Base-by-base conservation (phyloP, 1,140 invertebrate species). In the Ceratina japonica region DNA sequence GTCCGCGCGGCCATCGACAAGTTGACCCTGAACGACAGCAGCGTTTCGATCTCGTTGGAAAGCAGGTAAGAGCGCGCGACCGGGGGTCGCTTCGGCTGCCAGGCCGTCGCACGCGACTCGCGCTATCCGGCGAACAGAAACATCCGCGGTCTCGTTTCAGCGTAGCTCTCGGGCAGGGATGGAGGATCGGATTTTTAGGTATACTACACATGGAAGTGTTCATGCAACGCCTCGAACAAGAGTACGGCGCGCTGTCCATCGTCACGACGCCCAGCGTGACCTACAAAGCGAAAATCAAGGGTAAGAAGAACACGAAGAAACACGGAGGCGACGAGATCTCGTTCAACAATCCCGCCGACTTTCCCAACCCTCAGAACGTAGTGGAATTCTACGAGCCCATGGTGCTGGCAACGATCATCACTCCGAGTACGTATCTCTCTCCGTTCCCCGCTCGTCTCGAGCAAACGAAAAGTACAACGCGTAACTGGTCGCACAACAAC, bases 121-220 rank as follows among this genome's bases (percentile, higher is more conserved):
- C n/a, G n/a, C n/a, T n/a, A n/a, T n/a, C n/a, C n/a, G n/a, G n/a
- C n/a, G n/a, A n/a, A n/a, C n/a, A n/a, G n/a, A n/a, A n/a, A n/a
- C n/a, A n/a, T n/a, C n/a, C n/a, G n/a, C n/a, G n/a, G n/a, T 20
- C 15, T 54, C n/a, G 22, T 75, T 37, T 49, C 31, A 98, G 98
- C 94, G 95, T 97, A 76, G 98, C 98, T 4, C 92, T 99, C 63
- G 99, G 99, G 16, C 96, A 97, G 91, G 98, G 98, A 54, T 99
- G 97, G 96, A 94, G 97, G 63, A 90, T 98, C 51, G 98, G 98
- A 7, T 99, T 99, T 91, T 93, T 99, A 7, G 98, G 98, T 0
- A 92, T 99, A 4, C 92, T 99, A 10, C 98, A 99, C 90, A 95
- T 99, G 94, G 98, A 99, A 92, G 98, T 99, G 0, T 99, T 99